Evolutionary conservation across 2,888 invertebrate species (phyloP), one percentile per base, ranked within the genome.

Genomic region (Philereme transversata): DNA sequence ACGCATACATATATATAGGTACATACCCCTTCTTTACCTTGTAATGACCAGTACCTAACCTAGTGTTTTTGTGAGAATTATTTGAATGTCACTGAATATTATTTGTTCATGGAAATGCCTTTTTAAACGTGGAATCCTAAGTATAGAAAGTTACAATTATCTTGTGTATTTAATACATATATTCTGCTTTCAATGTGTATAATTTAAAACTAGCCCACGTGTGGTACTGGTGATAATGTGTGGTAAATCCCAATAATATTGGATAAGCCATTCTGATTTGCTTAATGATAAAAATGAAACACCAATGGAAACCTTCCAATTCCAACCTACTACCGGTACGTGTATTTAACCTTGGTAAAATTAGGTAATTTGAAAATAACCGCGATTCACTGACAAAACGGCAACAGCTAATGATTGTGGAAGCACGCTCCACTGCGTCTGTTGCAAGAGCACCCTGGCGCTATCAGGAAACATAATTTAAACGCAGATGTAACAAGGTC

Each of bases 371-470:
- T 77, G 72, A 76, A 75, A 80, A 81, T 71, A 67, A 67, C 71
- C 68, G 66, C 72, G 75, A 76, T 73, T 74, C 75, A 61, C 63
- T 61, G 56, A 56, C 67, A 61, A 72, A 69, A 64, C 72, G 65
- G 74, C 73, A 74, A 70, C 73, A 74, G 72, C 74, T 79, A 83
- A 81, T 78, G 78, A 78, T 75, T 62, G 82, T 84, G 90, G 90
- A 88, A 84, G 76, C 76, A 84, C 85, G 89, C 80, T 80, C 78
- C 83, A 84, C 70, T 75, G 88, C 81, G 51, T 75, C 62, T 76
- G 76, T 80, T 78, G 78, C 78, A 79, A 81, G 40, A 57, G 69
- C 68, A 75, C 70, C 68, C 79, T 33, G 46, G 41, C 33, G 51
- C 79, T 78, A 79, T 83, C 83, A 84, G 89, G 88, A 87, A 83